Percentiles rank a stretch among this genome's conserved stretches.
Evolutionary conservation across 1,140 invertebrate genomes (phyloP).

Genomic region (Nymphalis io): DNA sequence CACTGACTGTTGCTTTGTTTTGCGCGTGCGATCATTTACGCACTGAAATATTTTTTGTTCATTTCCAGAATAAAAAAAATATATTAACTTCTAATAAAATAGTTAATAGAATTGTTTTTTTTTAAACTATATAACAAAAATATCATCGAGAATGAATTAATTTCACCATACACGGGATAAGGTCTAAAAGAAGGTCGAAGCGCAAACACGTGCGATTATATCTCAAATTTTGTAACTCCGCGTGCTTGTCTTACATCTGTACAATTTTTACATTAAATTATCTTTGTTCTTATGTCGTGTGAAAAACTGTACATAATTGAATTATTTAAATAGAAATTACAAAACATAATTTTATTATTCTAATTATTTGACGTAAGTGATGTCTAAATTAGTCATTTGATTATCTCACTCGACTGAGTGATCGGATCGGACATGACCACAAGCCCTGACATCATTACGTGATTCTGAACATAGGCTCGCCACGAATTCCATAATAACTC

Average conservation of each 20-base stretch:
- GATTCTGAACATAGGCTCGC: constrained; percentile 55
- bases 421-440: constrained; percentile 38
- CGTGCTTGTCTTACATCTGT: constrained; percentile 6
- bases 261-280: not conserved
- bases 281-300: not conserved
- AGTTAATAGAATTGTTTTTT: no score
- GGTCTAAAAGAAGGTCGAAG: constrained; percentile 13
- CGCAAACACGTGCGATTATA: constrained; percentile 20
- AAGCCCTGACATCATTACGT: constrained; percentile 71
- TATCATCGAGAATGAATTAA: constrained; percentile 28
- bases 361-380: constrained; percentile 15
- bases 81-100: not conserved
- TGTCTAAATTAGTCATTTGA: constrained; percentile 33
- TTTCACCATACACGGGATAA: constrained; percentile 34
- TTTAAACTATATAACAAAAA: no score
- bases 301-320: constrained; percentile 2
- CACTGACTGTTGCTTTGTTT: constrained; percentile 33
- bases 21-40: constrained; percentile 12
- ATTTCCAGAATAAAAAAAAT: not conserved
- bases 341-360: not conserved
- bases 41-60: constrained; percentile 7
- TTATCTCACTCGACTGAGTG: constrained; percentile 30
- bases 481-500: constrained; percentile 61
- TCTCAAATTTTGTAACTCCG: constrained; percentile 32
- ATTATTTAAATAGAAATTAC: not conserved